Evolutionary conservation across 1,140 invertebrate species (phyloP), one percentile per base, ranked within the genome.

Genomic region (Drosophila nigromelanica): DNA sequence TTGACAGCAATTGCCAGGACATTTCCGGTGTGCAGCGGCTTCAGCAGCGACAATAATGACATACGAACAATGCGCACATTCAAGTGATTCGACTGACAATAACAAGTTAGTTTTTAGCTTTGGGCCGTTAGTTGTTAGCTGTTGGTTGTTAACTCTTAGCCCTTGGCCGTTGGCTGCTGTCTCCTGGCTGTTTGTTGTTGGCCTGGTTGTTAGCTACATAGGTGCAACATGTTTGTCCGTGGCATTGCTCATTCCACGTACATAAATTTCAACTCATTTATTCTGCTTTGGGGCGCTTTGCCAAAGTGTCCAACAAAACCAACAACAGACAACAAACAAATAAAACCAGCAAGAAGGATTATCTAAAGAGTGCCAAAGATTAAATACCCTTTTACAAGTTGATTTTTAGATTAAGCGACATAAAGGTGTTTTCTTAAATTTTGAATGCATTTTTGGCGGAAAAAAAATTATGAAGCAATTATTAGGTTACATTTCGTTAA

Each of bases 211-310:
- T 47, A 47, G 50, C 33, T 43, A 42, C 43, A 48, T 54, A 61
- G 72, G 52, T 79, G 67, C 78, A 58, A 66, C 72, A 72, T 77
- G 64, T 70, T 64, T 73, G 78, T 80, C 73, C 72, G 66, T 78
- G 66, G 52, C 51, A 51, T 56, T 58, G 14, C 50, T 50, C 40
- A 30, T 40, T 33, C 43, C 63, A 58, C 43, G 56, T 33, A 71
- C 80, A 83, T 83, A 82, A 83, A 83, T 83, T 83, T 76, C 43
- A 24, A 68, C 63, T 83, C 72, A 83, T 83, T 83, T 83, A 79
- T 69, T 42, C 30, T 61, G 72, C 54, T 73, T 76, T 68, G 70
- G 71, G 73, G 78, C 78, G 63, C 40, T 47, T 52, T 81, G 78
- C 78, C 78, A 81, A 81, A 80, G 67, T 68, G 66, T 67, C 54